Evolutionary conservation across 2,113 vertebrate species (phyloP).

Genomic region (Rutilus rutilus): DNA sequence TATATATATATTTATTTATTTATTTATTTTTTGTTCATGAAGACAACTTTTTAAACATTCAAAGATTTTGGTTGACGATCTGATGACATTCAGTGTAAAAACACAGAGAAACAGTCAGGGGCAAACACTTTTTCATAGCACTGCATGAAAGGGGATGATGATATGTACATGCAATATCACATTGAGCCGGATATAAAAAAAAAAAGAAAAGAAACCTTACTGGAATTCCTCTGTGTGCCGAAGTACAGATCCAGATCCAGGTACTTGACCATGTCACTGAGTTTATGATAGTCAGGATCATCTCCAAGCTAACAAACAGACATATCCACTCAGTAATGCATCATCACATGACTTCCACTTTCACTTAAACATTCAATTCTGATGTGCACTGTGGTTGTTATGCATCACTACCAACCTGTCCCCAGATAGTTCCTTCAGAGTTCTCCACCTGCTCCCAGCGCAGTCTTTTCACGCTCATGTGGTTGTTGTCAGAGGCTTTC

Average conservation of each 20-base stretch:
- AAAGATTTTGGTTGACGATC: not conserved
- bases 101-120: not conserved
- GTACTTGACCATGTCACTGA: conserved; percentile 92
- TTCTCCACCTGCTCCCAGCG: conserved; percentile 92
- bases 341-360: not conserved
- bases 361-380: not conserved
- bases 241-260: conserved; percentile 89
- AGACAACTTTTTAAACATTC: not conserved
- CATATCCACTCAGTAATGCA: not conserved
- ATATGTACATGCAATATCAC: conserved; percentile 6
- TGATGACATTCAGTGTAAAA: not conserved
- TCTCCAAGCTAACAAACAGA: conserved; percentile 76
- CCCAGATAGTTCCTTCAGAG: conserved; percentile 90
- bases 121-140: not conserved
- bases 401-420: conserved; percentile 75
- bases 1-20: no score
- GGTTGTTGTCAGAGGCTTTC: conserved; percentile 80
- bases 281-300: conserved; percentile 87
- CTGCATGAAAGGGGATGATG: not conserved
- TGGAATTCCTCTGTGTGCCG: conserved; percentile 83
- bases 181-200: not conserved
- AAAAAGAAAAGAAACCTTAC: conserved; percentile 74
- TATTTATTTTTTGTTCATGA: not conserved
- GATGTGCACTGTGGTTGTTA: not conserved
- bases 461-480: conserved; percentile 89